Percentiles rank a stretch among this genome's conserved stretches.
These are phyloP conservation scores for Vanessa atalanta DNA, from an alignment of 1,140 invertebrate species.

Conservation along the genomic window DNA sequence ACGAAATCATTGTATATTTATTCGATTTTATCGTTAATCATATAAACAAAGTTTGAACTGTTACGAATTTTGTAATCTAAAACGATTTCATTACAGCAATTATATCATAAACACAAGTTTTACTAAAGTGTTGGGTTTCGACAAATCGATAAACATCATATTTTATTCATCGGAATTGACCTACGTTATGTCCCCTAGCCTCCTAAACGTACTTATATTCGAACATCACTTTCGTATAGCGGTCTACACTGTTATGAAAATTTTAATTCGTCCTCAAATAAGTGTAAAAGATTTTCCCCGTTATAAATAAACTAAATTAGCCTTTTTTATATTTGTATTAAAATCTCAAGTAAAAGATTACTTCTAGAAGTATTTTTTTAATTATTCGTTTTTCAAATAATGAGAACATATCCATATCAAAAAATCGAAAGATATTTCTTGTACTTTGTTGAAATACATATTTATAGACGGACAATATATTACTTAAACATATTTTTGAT, in stretches of 20 bases:
- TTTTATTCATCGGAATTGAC: not conserved
- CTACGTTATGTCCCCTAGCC: not conserved
- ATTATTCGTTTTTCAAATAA: too few species aligned
- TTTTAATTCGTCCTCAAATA: too few species aligned
- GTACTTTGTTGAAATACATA: too few species aligned
- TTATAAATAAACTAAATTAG: too few species aligned
- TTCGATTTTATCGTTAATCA: conserved; percentile 8
- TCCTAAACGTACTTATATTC: not conserved
- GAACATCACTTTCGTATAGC: conserved; percentile 6
- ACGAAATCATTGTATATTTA: not conserved
- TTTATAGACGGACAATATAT: too few species aligned
- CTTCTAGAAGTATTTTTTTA: too few species aligned
- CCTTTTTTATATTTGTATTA: too few species aligned
- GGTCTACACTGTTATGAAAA: not conserved
- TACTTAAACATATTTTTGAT: too few species aligned
- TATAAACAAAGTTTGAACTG: conserved; percentile 5
- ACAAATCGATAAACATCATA: not conserved
- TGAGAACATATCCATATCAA: too few species aligned
- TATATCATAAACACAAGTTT: conserved; percentile 8
- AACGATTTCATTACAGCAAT: conserved; percentile 14
- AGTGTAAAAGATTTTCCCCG: too few species aligned
- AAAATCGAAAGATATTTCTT: too few species aligned
- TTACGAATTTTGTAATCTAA: conserved; percentile 1
- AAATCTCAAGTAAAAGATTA: too few species aligned
- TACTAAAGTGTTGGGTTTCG: conserved; percentile 6